Conservation (phyloP, 2,113 vertebrate genomes). For the Lucifuga dentata region DNA sequence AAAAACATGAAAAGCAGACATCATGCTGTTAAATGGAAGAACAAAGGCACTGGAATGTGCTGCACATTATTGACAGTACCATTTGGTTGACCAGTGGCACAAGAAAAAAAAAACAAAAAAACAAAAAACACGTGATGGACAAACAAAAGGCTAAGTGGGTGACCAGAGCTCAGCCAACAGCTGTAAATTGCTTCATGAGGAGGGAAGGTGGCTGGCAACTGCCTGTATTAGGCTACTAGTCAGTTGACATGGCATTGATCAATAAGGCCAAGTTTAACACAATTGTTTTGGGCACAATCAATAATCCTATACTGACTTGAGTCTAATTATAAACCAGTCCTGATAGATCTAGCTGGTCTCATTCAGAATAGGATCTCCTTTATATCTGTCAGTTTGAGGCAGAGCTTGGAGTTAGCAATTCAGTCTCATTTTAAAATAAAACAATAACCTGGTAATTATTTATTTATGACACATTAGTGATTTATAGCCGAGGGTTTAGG, state of each 20-base stretch:
- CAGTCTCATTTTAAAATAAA: constrained; percentile 55
- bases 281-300: not conserved
- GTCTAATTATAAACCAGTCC: too few species aligned
- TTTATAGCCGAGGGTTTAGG: constrained; percentile 36
- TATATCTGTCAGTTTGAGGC: constrained; percentile 2
- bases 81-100: constrained; percentile 63
- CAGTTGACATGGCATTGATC: too few species aligned
- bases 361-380: constrained; percentile 10
- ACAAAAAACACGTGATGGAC: constrained; percentile 27
- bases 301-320: too few species aligned
- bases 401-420: constrained; percentile 14
- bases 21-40: constrained; percentile 34
- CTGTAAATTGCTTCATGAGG: constrained; percentile 55
- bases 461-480: constrained; percentile 55
- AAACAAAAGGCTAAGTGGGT: constrained; percentile 70
- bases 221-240: too few species aligned
- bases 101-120: constrained; percentile 13
- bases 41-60: constrained; percentile 42
- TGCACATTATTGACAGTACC: constrained; percentile 66
- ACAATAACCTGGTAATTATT: constrained; percentile 57
- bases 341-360: too few species aligned
- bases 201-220: not conserved
- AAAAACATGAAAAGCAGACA: constrained; percentile 30
- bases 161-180: constrained; percentile 63
- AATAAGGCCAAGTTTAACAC: constrained; percentile 29